Conservation (phyloP, 2,797 vertebrate genomes). For the Saxicola maurus region DNA sequence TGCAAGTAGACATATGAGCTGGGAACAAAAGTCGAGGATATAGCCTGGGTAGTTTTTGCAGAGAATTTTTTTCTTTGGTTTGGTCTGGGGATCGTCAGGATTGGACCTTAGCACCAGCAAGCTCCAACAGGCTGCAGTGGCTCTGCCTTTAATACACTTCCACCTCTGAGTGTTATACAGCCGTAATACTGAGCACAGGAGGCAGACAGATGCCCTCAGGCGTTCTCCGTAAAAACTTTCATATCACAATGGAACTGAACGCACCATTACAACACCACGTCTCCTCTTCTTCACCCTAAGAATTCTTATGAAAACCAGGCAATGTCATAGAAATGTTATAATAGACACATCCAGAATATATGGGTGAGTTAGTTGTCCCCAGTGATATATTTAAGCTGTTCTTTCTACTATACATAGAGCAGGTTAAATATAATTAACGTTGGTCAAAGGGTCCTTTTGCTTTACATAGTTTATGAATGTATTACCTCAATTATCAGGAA, state of each 20-base stretch:
- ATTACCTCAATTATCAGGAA: slow-evolving; percentile 29
- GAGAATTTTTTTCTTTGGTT: neutral
- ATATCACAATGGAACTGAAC: slow-evolving; percentile 48
- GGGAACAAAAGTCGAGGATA: neutral
- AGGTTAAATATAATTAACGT: neutral
- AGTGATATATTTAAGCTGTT: neutral
- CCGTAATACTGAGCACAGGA: slow-evolving; percentile 29
- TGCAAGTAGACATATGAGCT: neutral
- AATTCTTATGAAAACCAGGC: neutral
- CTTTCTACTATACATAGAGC: neutral
- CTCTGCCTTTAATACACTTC: slow-evolving; percentile 55
- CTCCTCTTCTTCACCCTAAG: slow-evolving; percentile 21
- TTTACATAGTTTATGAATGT: neutral
- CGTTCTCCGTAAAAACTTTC: slow-evolving; percentile 51
- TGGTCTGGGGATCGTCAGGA: neutral
- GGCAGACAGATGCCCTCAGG: slow-evolving; percentile 70
- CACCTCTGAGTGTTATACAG: slow-evolving; percentile 34
- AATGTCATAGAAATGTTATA: slow-evolving; percentile 47
- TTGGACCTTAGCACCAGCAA: slow-evolving; percentile 13
- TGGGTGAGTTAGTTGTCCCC: neutral
- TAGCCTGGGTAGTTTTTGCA: neutral
- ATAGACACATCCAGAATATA: slow-evolving; percentile 42
- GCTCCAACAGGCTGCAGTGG: slow-evolving; percentile 43
- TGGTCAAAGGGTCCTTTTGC: slow-evolving; percentile 5
- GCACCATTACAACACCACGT: neutral